phyloP scores from a whole-genome alignment of 2,797 vertebrate genomes.

The Anguilla megastoma region DNA sequence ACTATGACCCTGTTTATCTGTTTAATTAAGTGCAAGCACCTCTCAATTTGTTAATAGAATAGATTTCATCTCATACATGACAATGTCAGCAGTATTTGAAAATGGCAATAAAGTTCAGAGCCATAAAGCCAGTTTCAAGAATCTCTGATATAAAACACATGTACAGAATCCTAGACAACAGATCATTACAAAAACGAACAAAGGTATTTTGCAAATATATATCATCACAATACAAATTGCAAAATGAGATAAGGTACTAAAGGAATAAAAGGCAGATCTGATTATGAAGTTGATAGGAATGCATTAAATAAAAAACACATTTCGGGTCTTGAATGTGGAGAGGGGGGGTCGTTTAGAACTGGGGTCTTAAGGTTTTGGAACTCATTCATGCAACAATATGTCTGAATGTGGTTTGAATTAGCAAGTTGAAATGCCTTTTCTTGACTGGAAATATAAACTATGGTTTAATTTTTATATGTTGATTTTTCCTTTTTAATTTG shows the following conservation, averaged over 20 bases:
- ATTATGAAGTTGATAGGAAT: not conserved
- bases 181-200: not conserved
- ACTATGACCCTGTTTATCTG: not conserved
- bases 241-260: not conserved
- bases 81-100: not conserved
- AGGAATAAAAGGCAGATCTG: not conserved
- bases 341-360: not conserved
- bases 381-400: not conserved
- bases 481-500: not conserved
- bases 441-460: constrained; percentile 6
- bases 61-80: not conserved
- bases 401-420: not conserved
- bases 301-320: not conserved
- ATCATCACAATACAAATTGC: not conserved
- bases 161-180: not conserved
- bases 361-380: not conserved
- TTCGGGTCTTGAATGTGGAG: not conserved
- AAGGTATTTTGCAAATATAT: not conserved
- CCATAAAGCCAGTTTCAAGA: not conserved
- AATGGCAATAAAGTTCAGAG: not conserved
- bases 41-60: not conserved
- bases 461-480: not conserved
- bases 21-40: not conserved
- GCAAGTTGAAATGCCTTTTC: not conserved
- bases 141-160: not conserved